Base-by-base conservation (phyloP, 1,140 invertebrate genomes). In the Leptoteleia sp. region DNA sequence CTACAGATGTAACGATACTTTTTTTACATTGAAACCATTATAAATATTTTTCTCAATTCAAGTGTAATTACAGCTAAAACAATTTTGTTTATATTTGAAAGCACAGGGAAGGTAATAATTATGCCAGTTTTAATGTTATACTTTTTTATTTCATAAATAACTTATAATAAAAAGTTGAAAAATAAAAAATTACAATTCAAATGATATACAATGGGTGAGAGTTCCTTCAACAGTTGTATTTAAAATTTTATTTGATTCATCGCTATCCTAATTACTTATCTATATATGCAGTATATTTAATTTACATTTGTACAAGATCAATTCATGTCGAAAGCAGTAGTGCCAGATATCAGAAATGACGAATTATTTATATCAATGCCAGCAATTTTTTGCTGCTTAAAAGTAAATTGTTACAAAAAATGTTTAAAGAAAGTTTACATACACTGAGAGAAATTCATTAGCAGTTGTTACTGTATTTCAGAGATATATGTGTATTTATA, bases 161-260 rank as follows among this genome's bases (percentile, higher is more conserved):
- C 35, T 52, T 43, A 65, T 54, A 15, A 65, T 65, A 65, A 43
- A 65, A 43, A 43, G 16, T 64, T 65, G 25, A 40, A 43, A 65
- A 52, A 40, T 54, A 65, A 65, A 16, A 48, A 62, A n/a, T 1
- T 64, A 50, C 47, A 52, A 16, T 25, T 52, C 22, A 65, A 54
- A 65, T 65, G 11, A 65, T 65, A 38, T 43, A 59, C 43, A 70
- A 59, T 67, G 12, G 61, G 47, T 70, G 19, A 47, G 52, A 59
- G 16, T 61, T 35, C 67, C 61, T 70, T 70, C 65, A 70, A 55
- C 67, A 15, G 35, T 72, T 72, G 68, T 72, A 72, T 72, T 72
- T 72, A 73, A 73, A 73, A 73, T 73, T 73, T 55, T 64, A 73
- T 73, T 73, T 73, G 70, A 73, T 73, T 73, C 9, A 64, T 73